phyloP scores from a whole-genome alignment of 1,140 invertebrate species.

The Vanessa tameamea region DNA sequence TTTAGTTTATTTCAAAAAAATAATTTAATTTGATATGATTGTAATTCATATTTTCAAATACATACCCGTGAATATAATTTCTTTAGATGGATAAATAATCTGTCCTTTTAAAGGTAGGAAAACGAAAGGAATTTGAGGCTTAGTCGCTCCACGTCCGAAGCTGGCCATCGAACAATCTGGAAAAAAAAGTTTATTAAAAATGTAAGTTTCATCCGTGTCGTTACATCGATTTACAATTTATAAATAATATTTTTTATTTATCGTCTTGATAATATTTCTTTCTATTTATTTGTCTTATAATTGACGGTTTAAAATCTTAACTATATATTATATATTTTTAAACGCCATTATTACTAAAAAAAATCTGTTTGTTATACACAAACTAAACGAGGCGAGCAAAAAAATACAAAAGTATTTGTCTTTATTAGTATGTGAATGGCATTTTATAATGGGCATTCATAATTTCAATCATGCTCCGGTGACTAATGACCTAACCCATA shows the following conservation, averaged over 20 bases:
- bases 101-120: constrained; percentile 91
- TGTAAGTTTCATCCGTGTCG: no score
- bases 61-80: constrained; percentile 91
- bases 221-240: no score
- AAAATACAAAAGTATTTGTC: background rate
- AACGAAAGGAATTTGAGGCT: constrained; percentile 91
- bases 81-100: constrained; percentile 92
- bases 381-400: no score
- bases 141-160: constrained; percentile 87
- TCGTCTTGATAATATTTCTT: no score
- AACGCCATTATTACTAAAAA: no score
- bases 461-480: background rate
- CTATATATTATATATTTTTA: no score
- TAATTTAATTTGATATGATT: background rate
- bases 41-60: constrained; percentile 16
- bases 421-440: background rate
- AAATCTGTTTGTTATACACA: no score
- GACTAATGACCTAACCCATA: background rate
- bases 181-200: constrained; percentile 42
- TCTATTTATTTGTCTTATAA: no score
- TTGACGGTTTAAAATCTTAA: no score
- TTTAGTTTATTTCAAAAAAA: background rate
- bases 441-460: background rate
- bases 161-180: constrained; percentile 90
- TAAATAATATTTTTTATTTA: no score